A percentile compares a stretch with the other conserved stretches of the same genome.
phyloP scores from a whole-genome alignment of 2,797 vertebrate genomes.

The Sternarchorhynchus goeldii region DNA sequence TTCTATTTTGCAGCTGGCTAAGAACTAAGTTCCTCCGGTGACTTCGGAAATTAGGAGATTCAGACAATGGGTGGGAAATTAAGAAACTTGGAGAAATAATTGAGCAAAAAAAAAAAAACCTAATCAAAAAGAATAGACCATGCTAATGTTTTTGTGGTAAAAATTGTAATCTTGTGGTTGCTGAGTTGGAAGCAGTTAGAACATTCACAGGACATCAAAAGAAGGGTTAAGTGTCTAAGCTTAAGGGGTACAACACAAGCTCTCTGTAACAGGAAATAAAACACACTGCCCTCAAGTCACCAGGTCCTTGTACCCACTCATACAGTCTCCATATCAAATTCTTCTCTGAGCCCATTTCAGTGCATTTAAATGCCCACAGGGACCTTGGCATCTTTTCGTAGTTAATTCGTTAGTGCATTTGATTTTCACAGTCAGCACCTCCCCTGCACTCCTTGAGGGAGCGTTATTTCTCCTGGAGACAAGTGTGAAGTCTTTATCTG shows the following conservation, averaged over 20 bases:
- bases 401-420: slow-evolving; percentile 45
- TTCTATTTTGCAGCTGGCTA: too few species aligned
- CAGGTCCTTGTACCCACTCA: slow-evolving; percentile 17
- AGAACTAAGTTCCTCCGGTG: too few species aligned
- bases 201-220: neutral
- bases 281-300: slow-evolving; percentile 40
- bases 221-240: slow-evolving; percentile 38
- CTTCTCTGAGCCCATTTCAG: neutral
- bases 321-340: slow-evolving; percentile 12
- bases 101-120: too few species aligned
- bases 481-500: slow-evolving; percentile 61
- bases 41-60: too few species aligned
- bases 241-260: slow-evolving; percentile 41
- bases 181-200: neutral
- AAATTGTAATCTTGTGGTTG: neutral
- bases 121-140: too few species aligned
- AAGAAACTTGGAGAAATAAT: too few species aligned
- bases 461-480: slow-evolving; percentile 43
- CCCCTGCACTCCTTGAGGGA: neutral
- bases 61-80: too few species aligned
- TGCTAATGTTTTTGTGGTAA: neutral
- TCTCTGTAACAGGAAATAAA: slow-evolving; percentile 34
- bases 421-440: slow-evolving; percentile 8
- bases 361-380: slow-evolving; percentile 15
- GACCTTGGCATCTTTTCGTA: neutral